Percentiles rank a stretch among this genome's conserved stretches.
These are phyloP conservation scores for Penelope pileata DNA, from an alignment of 2,113 vertebrate species.

Conservation along the genomic window DNA sequence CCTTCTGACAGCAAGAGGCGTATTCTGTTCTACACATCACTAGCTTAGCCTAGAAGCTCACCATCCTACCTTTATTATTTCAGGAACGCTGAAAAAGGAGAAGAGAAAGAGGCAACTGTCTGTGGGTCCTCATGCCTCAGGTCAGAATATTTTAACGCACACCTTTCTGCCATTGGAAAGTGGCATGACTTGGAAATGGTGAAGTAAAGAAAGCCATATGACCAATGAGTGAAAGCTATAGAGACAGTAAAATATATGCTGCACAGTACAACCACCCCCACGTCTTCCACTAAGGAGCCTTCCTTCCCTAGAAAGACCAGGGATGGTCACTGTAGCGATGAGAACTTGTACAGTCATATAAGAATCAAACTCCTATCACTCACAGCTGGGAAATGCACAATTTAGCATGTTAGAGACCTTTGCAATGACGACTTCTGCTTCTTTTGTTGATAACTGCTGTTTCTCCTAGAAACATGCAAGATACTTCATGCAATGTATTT, in stretches of 20 bases:
- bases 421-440: background rate
- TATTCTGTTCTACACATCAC: background rate
- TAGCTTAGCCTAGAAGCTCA: background rate
- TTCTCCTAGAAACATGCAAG: background rate
- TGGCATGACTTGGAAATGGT: background rate
- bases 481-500: background rate
- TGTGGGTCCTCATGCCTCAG: background rate
- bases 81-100: background rate
- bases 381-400: background rate
- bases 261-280: background rate
- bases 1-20: background rate
- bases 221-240: background rate
- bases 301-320: background rate
- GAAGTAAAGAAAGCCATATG: background rate
- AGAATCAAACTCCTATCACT: background rate
- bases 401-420: background rate
- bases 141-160: background rate
- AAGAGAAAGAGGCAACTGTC: background rate
- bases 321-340: background rate
- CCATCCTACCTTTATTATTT: background rate
- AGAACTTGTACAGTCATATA: background rate
- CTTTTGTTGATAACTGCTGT: background rate
- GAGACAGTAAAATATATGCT: background rate
- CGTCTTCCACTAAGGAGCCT: background rate
- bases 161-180: background rate